Evolutionary conservation across 2,888 invertebrate species (phyloP).

Genomic region (Caenorhabditis sinica): DNA sequence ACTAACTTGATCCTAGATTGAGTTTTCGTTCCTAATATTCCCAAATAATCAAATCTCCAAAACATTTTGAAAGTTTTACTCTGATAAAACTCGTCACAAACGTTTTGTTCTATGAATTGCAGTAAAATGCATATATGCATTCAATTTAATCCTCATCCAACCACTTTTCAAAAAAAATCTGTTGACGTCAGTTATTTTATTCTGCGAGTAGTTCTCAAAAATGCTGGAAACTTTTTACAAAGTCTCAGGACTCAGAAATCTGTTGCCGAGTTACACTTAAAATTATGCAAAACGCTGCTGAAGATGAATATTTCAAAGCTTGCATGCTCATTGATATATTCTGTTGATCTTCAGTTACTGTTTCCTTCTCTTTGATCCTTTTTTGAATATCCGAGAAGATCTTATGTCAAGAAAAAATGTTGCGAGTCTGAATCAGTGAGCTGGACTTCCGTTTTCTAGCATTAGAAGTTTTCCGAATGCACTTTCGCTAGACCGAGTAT

Average conservation of each 20-base stretch:
- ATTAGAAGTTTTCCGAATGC: slow-evolving; percentile 22
- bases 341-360: slow-evolving; percentile 27
- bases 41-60: no score
- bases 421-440: slow-evolving; percentile 33
- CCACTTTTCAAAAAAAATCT: not conserved
- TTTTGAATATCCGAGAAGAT: not conserved
- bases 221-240: not conserved
- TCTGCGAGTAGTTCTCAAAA: not conserved
- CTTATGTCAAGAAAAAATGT: not conserved
- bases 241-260: slow-evolving; percentile 43
- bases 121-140: not conserved
- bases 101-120: not conserved
- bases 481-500: slow-evolving; percentile 20
- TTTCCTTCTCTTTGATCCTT: not conserved
- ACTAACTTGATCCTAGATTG: no score
- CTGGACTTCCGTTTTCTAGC: slow-evolving; percentile 51
- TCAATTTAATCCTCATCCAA: not conserved
- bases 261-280: slow-evolving; percentile 53
- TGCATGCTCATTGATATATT: slow-evolving; percentile 12
- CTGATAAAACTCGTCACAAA: no score
- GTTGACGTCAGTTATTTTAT: slow-evolving; percentile 13
- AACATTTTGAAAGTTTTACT: no score
- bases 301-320: slow-evolving; percentile 52
- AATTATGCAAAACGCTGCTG: slow-evolving; percentile 58
- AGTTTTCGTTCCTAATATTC: no score